Base-by-base conservation (phyloP, 1,140 invertebrate genomes). In the Drosophila albomicans region DNA sequence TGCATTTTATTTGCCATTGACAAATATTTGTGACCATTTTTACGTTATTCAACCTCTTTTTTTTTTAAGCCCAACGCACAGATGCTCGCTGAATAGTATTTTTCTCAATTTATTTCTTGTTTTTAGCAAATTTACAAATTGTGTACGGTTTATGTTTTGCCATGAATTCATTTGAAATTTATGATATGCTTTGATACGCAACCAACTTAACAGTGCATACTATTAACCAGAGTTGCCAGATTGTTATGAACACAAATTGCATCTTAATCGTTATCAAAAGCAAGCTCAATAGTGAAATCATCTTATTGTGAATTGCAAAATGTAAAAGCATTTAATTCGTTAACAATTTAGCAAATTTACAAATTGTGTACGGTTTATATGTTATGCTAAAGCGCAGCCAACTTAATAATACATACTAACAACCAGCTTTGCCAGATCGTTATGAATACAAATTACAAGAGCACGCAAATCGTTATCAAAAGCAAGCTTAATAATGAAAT, bases 11-110 rank as follows among this genome's bases (percentile, higher is more conserved):
- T 72, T 72, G 28, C 35, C 7, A 45, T 46, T 59, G 56, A 15
- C 45, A 57, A 69, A 63, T 64, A 71, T 75, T 70, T 58, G 43
- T 51, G 52, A 48, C 32, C 28, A 16, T 67, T 56, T 54, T 49
- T 52, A 35, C 25, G 56, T 54, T 46, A 10, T 57, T 13, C 16
- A 13, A 11, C 3, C 20, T n/a, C 1, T 20, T 43, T 43, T 41
- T 41, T 20, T 64, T 10, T 25, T 16, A 38, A 63, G 20, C 20
- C 20, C 20, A 0, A 25, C 20, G 20, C 7, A 5, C 10, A 13
- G 43, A 35, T 15, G 3, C 10, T 32, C 20, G 41, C 28, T 32
- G 16, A 28, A 25, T 30, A 16, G 8, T 20, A 49, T 35, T 20
- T 20, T 32, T 45, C 32, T 32, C 6, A 8, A 25, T 3, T 32